These are phyloP conservation scores for Myiozetetes cayanensis DNA, from an alignment of 2,113 vertebrate species.

Conservation along the genomic window DNA sequence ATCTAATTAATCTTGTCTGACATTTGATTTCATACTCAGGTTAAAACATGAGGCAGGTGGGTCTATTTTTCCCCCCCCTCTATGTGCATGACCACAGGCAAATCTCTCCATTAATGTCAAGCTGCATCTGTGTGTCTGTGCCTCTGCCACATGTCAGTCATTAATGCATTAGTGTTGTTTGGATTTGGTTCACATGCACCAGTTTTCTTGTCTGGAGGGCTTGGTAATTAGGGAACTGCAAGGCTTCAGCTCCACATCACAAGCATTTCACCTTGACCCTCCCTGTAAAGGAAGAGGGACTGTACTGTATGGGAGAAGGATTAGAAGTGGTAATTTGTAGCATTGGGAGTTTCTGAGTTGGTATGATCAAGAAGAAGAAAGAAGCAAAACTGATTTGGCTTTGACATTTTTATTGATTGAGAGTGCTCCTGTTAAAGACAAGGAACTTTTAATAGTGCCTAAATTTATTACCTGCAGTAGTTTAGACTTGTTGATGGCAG, in stretches of 20 bases:
- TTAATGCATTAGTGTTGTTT: constrained; percentile 85
- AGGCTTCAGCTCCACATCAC: constrained; percentile 32
- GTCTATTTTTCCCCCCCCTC: neutral
- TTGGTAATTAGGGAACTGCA: constrained; percentile 47
- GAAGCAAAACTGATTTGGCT: neutral
- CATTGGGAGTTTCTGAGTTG: neutral
- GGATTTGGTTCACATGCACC: constrained; percentile 76
- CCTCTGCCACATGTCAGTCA: constrained; percentile 83
- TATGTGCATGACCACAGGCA: constrained; percentile 82
- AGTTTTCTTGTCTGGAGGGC: constrained; percentile 71
- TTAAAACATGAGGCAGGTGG: constrained; percentile 76
- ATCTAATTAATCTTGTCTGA: constrained; percentile 89
- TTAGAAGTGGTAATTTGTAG: constrained; percentile 41
- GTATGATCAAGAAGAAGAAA: neutral
- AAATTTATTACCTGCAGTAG: neutral
- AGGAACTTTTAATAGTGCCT: neutral
- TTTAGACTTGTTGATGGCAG: neutral
- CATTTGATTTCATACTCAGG: constrained; percentile 82
- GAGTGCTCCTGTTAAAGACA: neutral
- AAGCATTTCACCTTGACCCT: constrained; percentile 68
- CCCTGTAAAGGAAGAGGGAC: neutral
- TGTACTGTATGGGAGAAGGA: neutral
- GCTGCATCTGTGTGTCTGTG: constrained; percentile 79
- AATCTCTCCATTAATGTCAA: constrained; percentile 97
- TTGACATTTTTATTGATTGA: constrained; percentile 34